Conservation (phyloP, 2,797 vertebrate species). For the Oreortyx pictus region DNA sequence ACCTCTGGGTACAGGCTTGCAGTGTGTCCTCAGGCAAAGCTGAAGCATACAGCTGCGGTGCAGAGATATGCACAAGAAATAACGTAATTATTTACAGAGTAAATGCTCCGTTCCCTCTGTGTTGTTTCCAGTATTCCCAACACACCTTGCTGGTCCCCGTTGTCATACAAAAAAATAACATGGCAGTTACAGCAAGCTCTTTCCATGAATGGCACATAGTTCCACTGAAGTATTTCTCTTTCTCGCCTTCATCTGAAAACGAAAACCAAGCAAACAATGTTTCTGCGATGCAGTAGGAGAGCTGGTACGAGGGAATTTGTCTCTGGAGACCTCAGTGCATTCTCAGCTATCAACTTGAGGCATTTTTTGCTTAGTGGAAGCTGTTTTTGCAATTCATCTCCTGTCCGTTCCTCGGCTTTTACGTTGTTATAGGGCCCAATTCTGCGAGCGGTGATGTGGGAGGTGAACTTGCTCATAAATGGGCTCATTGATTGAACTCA, state of each 20-base stretch:
- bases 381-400: conserved; percentile 1
- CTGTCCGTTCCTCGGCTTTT: neutral
- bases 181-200: neutral
- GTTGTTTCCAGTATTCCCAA: conserved; percentile 34
- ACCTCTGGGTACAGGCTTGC: neutral
- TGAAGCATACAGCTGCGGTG: neutral
- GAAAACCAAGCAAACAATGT: conserved; percentile 16
- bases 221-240: conserved; percentile 36
- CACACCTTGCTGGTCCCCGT: neutral
- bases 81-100: conserved; percentile 17
- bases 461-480: neutral
- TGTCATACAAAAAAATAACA: neutral
- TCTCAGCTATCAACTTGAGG: conserved; percentile 34
- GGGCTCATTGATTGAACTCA: neutral
- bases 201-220: neutral
- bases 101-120: conserved; percentile 10
- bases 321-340: neutral
- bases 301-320: conserved; percentile 5
- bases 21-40: neutral
- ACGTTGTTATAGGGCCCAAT: neutral
- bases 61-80: conserved; percentile 31
- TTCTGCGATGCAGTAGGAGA: conserved; percentile 31
- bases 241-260: conserved; percentile 43
- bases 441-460: neutral
- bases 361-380: conserved; percentile 16